Conservation (phyloP, 2,797 vertebrate species). For the Typhlichthys subterraneus region DNA sequence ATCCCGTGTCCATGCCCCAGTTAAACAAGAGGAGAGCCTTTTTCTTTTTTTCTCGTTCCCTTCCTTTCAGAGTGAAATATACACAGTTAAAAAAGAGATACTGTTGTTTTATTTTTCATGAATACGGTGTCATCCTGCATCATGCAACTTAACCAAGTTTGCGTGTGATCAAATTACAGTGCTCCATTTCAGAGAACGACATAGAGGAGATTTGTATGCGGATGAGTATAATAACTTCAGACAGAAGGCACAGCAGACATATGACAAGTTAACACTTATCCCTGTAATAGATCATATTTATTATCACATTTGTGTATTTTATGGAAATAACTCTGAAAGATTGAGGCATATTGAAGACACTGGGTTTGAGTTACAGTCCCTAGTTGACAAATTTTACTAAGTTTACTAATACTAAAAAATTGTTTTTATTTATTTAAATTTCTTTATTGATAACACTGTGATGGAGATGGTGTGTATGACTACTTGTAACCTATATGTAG, state of each 20-base stretch:
- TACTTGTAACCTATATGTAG: not conserved
- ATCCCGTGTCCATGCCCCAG: slow-evolving; percentile 34
- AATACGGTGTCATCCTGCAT: slow-evolving; percentile 17
- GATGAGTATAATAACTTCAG: slow-evolving; percentile 7
- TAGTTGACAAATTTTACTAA: not conserved
- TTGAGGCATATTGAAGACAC: not conserved
- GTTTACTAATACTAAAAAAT: not conserved
- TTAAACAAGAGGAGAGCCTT: not conserved
- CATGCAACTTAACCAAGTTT: slow-evolving; percentile 26
- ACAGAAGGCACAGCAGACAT: not conserved
- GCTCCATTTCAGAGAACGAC: slow-evolving; percentile 10
- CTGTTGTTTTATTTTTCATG: slow-evolving; percentile 1
- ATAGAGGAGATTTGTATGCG: slow-evolving; percentile 9
- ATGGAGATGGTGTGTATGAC: not conserved
- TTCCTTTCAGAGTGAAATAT: slow-evolving; percentile 20
- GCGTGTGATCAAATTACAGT: slow-evolving; percentile 25
- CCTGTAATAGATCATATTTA: not conserved
- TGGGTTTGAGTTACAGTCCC: not conserved
- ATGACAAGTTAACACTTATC: slow-evolving; percentile 1
- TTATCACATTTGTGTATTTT: not conserved
- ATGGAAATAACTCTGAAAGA: not conserved
- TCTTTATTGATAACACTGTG: not conserved
- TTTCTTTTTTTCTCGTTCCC: slow-evolving; percentile 10
- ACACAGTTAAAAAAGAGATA: slow-evolving; percentile 4
- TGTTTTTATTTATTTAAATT: not conserved